Conservation (phyloP, 2,797 vertebrate genomes). For the Chaunax sp. region DNA sequence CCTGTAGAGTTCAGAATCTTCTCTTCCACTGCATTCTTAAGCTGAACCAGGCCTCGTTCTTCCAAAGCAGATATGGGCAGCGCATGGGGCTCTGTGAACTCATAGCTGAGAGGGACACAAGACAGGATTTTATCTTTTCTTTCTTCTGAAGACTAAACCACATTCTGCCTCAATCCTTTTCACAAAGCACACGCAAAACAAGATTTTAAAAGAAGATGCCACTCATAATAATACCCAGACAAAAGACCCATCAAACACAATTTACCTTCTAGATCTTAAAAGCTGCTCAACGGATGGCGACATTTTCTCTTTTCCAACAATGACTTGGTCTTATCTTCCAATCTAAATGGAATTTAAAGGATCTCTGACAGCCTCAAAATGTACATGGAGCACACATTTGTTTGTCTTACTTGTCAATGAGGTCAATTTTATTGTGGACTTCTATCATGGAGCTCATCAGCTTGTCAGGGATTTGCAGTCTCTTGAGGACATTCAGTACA, state of each 20-base stretch:
- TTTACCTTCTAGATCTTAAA: not conserved
- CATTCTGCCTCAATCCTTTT: not conserved
- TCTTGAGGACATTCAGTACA: conserved; percentile 87
- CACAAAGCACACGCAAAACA: not conserved
- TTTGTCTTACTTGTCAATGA: conserved; percentile 84
- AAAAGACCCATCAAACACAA: too few relatives aligned
- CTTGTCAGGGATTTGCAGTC: conserved; percentile 84
- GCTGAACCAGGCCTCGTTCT: conserved; percentile 82
- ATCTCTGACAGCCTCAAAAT: not conserved
- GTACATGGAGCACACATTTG: not conserved
- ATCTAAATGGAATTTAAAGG: not conserved
- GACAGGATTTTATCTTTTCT: not conserved
- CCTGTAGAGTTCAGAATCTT: conserved; percentile 85
- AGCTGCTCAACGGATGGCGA: not conserved
- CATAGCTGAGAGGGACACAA: conserved; percentile 77
- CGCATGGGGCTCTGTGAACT: conserved; percentile 63
- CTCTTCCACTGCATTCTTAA: conserved; percentile 84
- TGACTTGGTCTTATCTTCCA: not conserved
- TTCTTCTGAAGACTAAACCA: not conserved
- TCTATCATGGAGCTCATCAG: conserved; percentile 89
- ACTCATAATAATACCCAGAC: not conserved
- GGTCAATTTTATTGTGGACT: conserved; percentile 96
- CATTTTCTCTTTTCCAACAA: not conserved
- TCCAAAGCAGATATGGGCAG: conserved; percentile 88
- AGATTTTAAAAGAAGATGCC: not conserved